Base-by-base conservation (phyloP, 2,888 invertebrate genomes). In the Homarus gammarus region DNA sequence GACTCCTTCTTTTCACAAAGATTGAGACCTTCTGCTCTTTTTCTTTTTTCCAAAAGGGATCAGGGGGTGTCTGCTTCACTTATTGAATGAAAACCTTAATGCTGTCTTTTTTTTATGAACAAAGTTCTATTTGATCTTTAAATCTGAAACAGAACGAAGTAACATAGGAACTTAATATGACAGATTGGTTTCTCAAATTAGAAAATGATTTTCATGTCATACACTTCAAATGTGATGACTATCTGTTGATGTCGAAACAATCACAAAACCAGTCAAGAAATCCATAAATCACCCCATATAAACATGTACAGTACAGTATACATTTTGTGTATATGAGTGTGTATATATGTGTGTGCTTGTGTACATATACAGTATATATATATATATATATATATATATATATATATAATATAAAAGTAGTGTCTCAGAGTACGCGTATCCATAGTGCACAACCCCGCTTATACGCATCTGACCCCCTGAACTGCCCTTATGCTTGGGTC, bases 51-150 rank as follows among this genome's bases (percentile, higher is more conserved):
- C n/a, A 38, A 40, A 73, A 15, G n/a, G n/a, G n/a, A n/a, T n/a
- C 22, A 40, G n/a, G 44, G 44, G 38, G 75, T 77, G 75, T 77
- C 75, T 77, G 75, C 49, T 77, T 77, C 75, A 44, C 75, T 31
- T 77, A 27, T 49, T 40, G 44, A 31, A 38, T 44, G 44, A 31
- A 33, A 33, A 18, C 33, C 38, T 72, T 36, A 22, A 75, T 18
- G 38, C 6, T 40, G 40, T 40, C 31, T 70, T 2, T 6, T 56
- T 5, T n/a, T n/a, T n/a, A n/a, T n/a, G n/a, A n/a, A 27, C 10
- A 75, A 51, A 27, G 18, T 75, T 44, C 73, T 56, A 56, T 22
- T 22, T n/a, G 18, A 64, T 15, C 22, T 64, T n/a, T 27, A 64
- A 12, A n/a, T 64, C 27, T 27, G 22, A 5, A 27, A 5, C 64